These are phyloP conservation scores for Poeciliopsis presidionis DNA, from an alignment of 2,797 vertebrate genomes.

Conservation along the genomic window DNA sequence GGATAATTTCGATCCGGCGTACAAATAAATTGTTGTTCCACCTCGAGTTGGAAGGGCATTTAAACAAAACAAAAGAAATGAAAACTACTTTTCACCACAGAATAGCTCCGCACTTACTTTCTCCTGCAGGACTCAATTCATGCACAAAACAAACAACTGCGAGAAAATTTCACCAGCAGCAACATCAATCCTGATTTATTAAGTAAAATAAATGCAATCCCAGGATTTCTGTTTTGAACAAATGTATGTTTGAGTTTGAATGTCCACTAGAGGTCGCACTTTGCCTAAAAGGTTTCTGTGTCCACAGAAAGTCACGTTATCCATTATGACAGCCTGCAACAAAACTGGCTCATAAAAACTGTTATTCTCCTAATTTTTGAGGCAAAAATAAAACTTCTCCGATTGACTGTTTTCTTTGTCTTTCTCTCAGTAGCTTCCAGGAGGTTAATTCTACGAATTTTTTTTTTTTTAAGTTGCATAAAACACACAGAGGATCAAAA, in stretches of 20 bases:
- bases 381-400: neutral
- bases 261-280: conserved; percentile 64
- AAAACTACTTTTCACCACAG: neutral
- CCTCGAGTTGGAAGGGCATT: neutral
- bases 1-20: neutral
- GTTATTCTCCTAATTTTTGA: neutral
- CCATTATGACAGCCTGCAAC: neutral
- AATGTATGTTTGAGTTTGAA: neutral
- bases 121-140: conserved; percentile 8
- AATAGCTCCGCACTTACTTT: neutral
- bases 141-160: conserved; percentile 23
- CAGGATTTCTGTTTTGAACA: neutral
- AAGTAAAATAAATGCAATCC: neutral
- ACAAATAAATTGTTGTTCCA: neutral
- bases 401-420: neutral
- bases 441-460: neutral
- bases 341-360: neutral
- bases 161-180: neutral
- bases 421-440: neutral
- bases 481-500: conserved; percentile 21
- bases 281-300: neutral
- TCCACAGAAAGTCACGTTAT: neutral
- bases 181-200: conserved; percentile 7
- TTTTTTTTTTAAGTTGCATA: neutral
- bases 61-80: neutral